Percentiles rank a stretch among this genome's conserved stretches.
These are phyloP conservation scores for Crocidura indochinensis DNA, from an alignment of 2,797 vertebrate species.

Conservation along the genomic window DNA sequence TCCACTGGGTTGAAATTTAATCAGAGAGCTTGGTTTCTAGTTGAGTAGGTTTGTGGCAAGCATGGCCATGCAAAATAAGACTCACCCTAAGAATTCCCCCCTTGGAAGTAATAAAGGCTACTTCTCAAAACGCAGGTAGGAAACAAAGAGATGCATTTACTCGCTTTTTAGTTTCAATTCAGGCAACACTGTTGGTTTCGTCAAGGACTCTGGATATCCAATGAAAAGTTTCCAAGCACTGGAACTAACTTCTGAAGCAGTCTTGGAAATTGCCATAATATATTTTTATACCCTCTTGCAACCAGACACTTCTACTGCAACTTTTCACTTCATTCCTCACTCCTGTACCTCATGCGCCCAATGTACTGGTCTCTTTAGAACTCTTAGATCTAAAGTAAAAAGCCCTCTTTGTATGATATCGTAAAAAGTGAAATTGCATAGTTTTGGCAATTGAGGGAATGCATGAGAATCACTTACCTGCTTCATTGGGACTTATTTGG, in stretches of 20 bases:
- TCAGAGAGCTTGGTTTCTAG: conserved; percentile 82
- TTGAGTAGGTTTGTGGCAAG: conserved; percentile 77
- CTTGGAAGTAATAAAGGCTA: conserved; percentile 68
- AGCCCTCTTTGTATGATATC: not conserved
- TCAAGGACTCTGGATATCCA: conserved; percentile 23
- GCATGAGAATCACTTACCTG: not conserved
- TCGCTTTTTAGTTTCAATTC: conserved; percentile 42
- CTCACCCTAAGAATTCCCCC: conserved; percentile 59
- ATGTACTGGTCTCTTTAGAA: conserved; percentile 63
- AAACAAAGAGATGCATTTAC: conserved; percentile 38
- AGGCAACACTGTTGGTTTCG: conserved; percentile 64
- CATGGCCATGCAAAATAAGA: conserved; percentile 66
- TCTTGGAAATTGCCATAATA: conserved; percentile 3
- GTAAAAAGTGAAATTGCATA: conserved; percentile 8
- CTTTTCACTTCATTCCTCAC: conserved; percentile 3
- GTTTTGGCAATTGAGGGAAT: conserved; percentile 43
- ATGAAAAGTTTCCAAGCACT: conserved; percentile 60
- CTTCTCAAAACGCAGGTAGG: conserved; percentile 61
- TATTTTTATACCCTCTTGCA: conserved; percentile 54
- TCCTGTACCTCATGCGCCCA: not conserved
- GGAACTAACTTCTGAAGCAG: conserved; percentile 68
- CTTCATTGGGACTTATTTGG: conserved; percentile 6
- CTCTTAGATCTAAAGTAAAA: conserved; percentile 64
- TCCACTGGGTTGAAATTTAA: conserved; percentile 81
- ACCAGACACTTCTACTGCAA: conserved; percentile 61